phyloP scores from a whole-genome alignment of 2,888 invertebrate species.

The Dysmachus trigonus region DNA sequence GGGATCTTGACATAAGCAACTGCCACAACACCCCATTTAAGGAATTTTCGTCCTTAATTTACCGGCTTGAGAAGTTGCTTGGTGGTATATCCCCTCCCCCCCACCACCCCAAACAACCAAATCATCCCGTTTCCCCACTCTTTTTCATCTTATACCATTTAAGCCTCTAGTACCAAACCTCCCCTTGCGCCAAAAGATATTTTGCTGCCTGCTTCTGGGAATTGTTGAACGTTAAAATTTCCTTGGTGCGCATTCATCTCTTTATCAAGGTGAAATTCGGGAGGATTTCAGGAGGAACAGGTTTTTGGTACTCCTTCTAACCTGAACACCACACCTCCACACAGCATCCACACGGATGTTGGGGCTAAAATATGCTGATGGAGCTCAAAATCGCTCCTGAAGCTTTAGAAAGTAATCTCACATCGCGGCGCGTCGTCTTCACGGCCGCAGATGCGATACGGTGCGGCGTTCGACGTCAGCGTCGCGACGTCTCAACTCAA shows the following conservation, averaged over 20 bases:
- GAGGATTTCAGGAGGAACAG: too few species aligned
- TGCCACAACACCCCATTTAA: conserved; percentile 31
- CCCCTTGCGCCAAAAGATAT: background rate
- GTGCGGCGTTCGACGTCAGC: background rate
- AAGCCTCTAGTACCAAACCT: background rate
- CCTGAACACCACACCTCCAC: too few species aligned
- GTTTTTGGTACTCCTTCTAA: too few species aligned
- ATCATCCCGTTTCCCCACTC: background rate
- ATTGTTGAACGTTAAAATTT: background rate
- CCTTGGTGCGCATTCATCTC: background rate
- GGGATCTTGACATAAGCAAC: conserved; percentile 30
- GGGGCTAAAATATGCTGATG: conserved; percentile 29
- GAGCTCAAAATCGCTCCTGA: background rate
- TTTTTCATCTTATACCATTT: background rate
- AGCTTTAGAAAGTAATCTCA: background rate
- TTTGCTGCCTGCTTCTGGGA: background rate
- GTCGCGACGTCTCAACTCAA: background rate
- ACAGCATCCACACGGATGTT: background rate
- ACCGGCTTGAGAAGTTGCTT: conserved; percentile 13
- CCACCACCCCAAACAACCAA: background rate
- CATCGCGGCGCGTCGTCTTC: background rate
- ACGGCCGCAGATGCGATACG: background rate
- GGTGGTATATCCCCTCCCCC: background rate
- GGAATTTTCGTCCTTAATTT: conserved; percentile 30
- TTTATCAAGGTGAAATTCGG: background rate